Percentiles rank a stretch among this genome's conserved stretches.
Evolutionary conservation across 2,888 invertebrate species (phyloP).

Genomic region (Plemyria rubiginata): DNA sequence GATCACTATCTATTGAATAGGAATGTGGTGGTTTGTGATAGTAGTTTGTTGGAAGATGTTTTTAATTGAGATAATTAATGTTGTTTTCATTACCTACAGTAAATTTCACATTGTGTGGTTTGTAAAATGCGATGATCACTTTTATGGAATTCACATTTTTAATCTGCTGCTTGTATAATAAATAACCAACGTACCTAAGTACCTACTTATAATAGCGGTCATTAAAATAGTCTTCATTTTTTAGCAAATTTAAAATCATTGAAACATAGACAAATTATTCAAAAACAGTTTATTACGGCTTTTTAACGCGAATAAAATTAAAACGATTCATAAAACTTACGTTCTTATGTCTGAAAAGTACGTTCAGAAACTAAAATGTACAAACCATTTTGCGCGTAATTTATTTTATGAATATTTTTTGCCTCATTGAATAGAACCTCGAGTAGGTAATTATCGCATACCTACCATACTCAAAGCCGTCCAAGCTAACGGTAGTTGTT

Average conservation of each 20-base stretch:
- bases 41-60: constrained; percentile 58
- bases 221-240: constrained; percentile 18
- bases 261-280: constrained; percentile 6
- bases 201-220: neutral
- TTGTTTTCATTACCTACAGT: constrained; percentile 38
- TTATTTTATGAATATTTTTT: neutral
- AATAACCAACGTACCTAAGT: neutral
- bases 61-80: constrained; percentile 39
- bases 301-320: neutral
- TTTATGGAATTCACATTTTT: constrained; percentile 9
- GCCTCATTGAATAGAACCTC: neutral
- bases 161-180: neutral
- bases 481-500: constrained; percentile 58
- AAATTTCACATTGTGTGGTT: constrained; percentile 15
- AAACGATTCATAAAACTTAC: constrained; percentile 8
- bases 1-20: constrained; percentile 73
- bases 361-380: constrained; percentile 4
- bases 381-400: neutral
- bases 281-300: constrained; percentile 3
- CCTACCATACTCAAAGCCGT: constrained; percentile 69
- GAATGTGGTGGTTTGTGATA: constrained; percentile 81
- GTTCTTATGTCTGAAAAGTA: constrained; percentile 13
- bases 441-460: constrained; percentile 60
- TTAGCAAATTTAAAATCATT: constrained; percentile 39
- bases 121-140: constrained; percentile 18